Base-by-base conservation (phyloP, 2,113 vertebrate species). In the Chionodraco myersi region DNA sequence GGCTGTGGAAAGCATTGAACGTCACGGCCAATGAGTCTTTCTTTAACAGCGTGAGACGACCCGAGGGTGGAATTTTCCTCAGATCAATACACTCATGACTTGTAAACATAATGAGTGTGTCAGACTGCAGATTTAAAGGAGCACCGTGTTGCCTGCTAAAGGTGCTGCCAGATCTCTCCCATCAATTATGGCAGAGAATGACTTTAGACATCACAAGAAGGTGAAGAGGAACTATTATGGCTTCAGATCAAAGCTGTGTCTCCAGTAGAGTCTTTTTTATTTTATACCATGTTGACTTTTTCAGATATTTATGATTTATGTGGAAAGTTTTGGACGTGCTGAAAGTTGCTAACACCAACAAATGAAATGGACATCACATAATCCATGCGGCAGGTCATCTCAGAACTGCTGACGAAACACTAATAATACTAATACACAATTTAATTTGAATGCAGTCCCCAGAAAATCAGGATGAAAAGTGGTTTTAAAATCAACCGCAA, bases 81-180 rank as follows among this genome's bases (percentile, higher is more conserved):
- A 36, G 66, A 84, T 86, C 83, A 71, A 84, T 87, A 30, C 61
- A 18, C 56, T 84, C 83, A 77, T 81, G 79, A 87, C 77, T 81
- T 72, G 81, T 84, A 71, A 88, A 77, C 80, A 54, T 72, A 77
- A 79, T 83, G 73, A 83, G 74, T 51, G 18, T 72, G 48, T 82
- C 74, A 45, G 49, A 7, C 52, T 0, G 14, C 57, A 68, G 64
- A 79, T 80, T 83, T 70, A 59, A 83, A 81, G 54, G 18, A 69
- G 48, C 68, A 45, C 30, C 30, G 52, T 48, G 15, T 61, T 44
- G 63, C 61, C 56, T 48, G 21, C 82, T 75, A n/a, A 11, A 14
- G 47, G 23, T n/a, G n/a, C 54, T 53, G 26, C 16, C 26, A 67
- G n/a, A 79, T 79, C 60, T 67, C 61, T 59, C 23, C 67, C 12